These are phyloP conservation scores for Anguilla anguilla DNA, from an alignment of 2,797 vertebrate genomes.

Conservation along the genomic window DNA sequence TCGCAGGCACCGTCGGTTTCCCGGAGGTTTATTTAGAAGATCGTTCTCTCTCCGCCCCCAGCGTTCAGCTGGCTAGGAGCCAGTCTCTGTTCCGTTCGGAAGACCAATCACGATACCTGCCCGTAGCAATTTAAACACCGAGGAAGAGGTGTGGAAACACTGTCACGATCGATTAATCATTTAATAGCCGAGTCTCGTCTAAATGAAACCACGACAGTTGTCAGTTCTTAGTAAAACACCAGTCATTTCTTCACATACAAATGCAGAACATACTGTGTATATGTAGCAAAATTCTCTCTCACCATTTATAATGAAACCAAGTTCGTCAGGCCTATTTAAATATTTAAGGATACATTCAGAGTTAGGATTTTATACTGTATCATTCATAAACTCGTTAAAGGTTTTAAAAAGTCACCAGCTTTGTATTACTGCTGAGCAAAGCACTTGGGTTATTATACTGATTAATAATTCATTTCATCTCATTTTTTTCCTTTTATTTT, in stretches of 20 bases:
- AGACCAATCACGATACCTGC: neutral
- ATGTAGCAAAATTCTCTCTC: neutral
- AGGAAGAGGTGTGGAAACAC: neutral
- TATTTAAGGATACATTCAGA: neutral
- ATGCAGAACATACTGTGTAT: neutral
- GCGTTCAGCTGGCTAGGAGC: neutral
- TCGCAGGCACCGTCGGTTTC: neutral
- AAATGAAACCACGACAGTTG: neutral
- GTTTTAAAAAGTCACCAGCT: neutral
- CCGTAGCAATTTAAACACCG: neutral
- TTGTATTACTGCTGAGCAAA: neutral
- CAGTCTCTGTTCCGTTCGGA: neutral
- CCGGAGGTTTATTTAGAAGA: slow-evolving; percentile 1
- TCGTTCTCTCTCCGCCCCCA: neutral
- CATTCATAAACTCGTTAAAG: neutral
- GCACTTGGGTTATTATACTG: neutral
- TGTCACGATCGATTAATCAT: neutral
- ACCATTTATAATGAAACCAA: neutral
- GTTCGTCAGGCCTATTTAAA: neutral
- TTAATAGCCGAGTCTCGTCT: neutral
- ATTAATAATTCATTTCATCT: neutral
- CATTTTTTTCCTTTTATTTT: neutral
- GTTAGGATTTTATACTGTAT: neutral
- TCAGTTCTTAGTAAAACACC: neutral
- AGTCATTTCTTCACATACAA: neutral